phyloP scores from a whole-genome alignment of 2,888 invertebrate species.

The Chorisops tibialis region DNA sequence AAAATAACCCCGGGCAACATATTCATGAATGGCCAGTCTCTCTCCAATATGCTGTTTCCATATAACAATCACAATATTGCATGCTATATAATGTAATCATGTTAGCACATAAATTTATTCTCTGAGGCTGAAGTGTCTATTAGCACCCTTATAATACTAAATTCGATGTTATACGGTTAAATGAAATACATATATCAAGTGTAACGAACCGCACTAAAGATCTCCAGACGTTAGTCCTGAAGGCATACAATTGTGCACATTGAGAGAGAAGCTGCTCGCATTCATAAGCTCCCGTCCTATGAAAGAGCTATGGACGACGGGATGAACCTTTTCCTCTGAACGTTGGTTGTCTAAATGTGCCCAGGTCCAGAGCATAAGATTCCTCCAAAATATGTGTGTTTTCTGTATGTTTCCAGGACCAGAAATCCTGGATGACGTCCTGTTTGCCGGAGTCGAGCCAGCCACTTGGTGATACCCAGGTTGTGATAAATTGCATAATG shows the following conservation, averaged over 20 bases:
- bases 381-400: conserved; percentile 17
- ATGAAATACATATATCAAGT: conserved; percentile 40
- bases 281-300: neutral
- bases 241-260: conserved; percentile 3
- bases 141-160: conserved; percentile 48
- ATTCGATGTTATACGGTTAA: conserved; percentile 37
- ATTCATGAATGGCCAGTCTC: too few species aligned
- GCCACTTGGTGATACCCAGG: conserved; percentile 3
- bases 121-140: conserved; percentile 43
- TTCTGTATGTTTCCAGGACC: neutral
- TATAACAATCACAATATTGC: conserved; percentile 15
- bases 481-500: conserved; percentile 27
- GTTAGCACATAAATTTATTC: conserved; percentile 43
- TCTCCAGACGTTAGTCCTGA: conserved; percentile 33
- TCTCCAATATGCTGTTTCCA: neutral
- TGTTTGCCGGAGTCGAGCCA: conserved; percentile 1
- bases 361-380: conserved; percentile 8
- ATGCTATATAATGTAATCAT: conserved; percentile 15
- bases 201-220: conserved; percentile 39
- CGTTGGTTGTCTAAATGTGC: neutral
- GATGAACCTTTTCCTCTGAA: neutral
- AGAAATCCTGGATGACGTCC: conserved; percentile 13
- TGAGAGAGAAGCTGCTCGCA: too few species aligned
- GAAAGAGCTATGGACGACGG: neutral
- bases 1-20: too few species aligned